phyloP scores from a whole-genome alignment of 2,888 invertebrate species.

The Flexamia atlantica region DNA sequence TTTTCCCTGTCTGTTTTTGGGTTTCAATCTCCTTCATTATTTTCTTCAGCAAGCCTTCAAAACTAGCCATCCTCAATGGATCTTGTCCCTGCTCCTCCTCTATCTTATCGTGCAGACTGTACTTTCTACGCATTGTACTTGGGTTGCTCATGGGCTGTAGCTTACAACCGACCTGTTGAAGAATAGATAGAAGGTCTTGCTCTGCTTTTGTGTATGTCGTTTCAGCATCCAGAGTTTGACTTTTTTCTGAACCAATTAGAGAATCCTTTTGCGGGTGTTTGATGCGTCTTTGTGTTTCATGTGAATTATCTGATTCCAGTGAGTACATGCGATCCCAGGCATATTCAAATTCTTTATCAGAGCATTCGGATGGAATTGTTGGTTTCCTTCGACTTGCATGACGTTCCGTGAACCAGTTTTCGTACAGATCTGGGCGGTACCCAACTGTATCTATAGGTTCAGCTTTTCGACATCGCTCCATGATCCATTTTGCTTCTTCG shows the following conservation, averaged over 20 bases:
- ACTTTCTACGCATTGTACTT: background rate
- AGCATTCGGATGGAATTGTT: background rate
- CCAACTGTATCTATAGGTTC: slow-evolving; percentile 10
- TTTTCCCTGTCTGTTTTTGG: background rate
- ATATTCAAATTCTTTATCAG: background rate
- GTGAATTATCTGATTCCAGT: background rate
- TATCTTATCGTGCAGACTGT: slow-evolving; percentile 1
- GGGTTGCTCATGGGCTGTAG: background rate
- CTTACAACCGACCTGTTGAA: background rate
- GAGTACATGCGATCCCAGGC: background rate
- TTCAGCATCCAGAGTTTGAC: no score
- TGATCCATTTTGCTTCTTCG: slow-evolving; percentile 81
- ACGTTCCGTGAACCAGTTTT: background rate
- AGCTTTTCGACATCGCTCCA: slow-evolving; percentile 78
- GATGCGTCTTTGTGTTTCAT: background rate
- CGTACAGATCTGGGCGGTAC: slow-evolving; percentile 61
- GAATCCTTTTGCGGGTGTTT: background rate
- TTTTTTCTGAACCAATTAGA: no score
- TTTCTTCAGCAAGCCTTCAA: slow-evolving; percentile 10
- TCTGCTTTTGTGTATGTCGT: background rate
- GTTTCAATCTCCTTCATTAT: background rate
- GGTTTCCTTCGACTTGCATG: background rate
- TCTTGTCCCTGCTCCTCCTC: slow-evolving; percentile 1
- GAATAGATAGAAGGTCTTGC: background rate
- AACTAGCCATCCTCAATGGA: background rate